Conservation (phyloP, 2,113 vertebrate genomes). For the Rissa tridactyla region DNA sequence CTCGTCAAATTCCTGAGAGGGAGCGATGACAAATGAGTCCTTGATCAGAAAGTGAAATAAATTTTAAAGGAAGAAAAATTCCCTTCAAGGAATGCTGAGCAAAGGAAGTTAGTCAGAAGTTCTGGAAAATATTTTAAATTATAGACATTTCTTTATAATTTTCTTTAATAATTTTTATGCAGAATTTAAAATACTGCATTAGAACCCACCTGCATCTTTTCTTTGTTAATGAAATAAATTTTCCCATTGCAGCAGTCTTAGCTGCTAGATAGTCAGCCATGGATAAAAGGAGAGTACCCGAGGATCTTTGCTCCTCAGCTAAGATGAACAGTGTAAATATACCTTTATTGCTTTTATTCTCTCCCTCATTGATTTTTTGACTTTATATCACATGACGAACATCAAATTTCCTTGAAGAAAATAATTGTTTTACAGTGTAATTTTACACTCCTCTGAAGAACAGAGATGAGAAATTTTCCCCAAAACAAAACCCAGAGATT, state of each 20-base stretch:
- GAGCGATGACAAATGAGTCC: background rate
- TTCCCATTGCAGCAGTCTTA: background rate
- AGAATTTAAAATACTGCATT: background rate
- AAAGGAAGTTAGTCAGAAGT: background rate
- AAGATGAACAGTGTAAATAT: background rate
- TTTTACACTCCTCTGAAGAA: constrained; percentile 36
- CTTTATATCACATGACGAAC: background rate
- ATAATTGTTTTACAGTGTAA: constrained; percentile 15
- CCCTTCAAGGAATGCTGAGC: background rate
- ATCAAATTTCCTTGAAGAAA: constrained; percentile 13
- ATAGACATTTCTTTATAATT: background rate
- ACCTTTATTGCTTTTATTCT: background rate
- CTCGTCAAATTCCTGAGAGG: background rate
- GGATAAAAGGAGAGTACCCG: background rate
- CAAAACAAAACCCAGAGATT: background rate
- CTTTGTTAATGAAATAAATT: background rate
- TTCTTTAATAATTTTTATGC: background rate
- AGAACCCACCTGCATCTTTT: background rate
- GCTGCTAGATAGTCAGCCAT: background rate
- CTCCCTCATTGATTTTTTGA: background rate
- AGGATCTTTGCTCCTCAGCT: background rate
- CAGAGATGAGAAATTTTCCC: background rate
- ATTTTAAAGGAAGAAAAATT: background rate
- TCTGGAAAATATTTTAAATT: background rate
- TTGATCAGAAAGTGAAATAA: background rate